Percentiles rank a stretch among this genome's conserved stretches.
phyloP scores from a whole-genome alignment of 2,797 vertebrate species.

The Sarcoramphus papa region DNA sequence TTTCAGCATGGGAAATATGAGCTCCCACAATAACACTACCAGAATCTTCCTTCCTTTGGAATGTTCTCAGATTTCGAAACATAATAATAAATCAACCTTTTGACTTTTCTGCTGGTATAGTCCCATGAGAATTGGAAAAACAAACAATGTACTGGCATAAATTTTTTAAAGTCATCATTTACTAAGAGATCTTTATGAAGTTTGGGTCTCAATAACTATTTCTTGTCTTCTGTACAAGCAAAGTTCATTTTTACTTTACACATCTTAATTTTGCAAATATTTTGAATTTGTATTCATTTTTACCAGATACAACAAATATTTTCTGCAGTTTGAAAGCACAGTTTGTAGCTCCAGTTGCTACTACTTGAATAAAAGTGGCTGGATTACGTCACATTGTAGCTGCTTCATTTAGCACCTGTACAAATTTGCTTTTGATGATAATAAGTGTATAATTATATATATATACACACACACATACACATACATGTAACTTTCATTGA shows the following conservation, averaged over 20 bases:
- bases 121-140: constrained; percentile 47
- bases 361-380: neutral
- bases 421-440: neutral
- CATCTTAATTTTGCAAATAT: neutral
- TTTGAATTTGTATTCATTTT: neutral
- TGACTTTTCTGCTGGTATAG: constrained; percentile 55
- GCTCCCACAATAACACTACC: constrained; percentile 23
- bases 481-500: neutral
- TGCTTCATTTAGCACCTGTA: neutral
- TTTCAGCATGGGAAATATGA: constrained; percentile 35
- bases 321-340: neutral
- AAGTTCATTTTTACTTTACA: neutral
- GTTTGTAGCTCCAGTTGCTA: neutral
- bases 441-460: neutral
- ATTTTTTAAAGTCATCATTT: neutral
- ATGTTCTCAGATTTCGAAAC: constrained; percentile 61
- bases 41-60: constrained; percentile 57
- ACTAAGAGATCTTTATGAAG: neutral
- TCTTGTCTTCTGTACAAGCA: neutral
- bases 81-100: constrained; percentile 48
- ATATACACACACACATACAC: neutral
- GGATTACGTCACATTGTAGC: neutral
- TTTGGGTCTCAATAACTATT: neutral
- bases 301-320: neutral
- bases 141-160: neutral